These are phyloP conservation scores for Platysteira castanea DNA, from an alignment of 2,113 vertebrate genomes.

Conservation along the genomic window DNA sequence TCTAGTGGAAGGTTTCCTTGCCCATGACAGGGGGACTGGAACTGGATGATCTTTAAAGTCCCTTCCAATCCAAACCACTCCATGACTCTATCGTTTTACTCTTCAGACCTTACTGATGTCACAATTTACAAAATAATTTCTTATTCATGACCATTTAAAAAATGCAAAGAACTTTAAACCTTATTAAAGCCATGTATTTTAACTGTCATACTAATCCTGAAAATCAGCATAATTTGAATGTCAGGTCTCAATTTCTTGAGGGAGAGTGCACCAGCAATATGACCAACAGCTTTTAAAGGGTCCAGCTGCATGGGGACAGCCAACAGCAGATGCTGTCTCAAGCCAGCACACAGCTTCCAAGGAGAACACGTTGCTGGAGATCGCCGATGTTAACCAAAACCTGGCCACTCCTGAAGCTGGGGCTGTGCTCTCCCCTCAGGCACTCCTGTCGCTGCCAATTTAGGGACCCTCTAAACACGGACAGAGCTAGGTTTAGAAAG, in stretches of 20 bases:
- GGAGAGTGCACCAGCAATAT: fast-evolving
- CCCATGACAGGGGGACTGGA: background rate
- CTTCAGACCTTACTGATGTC: background rate
- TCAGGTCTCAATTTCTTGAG: background rate
- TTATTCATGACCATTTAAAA: background rate
- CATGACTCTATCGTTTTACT: background rate
- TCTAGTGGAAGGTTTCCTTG: background rate
- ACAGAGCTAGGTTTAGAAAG: background rate
- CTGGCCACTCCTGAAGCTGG: fast-evolving
- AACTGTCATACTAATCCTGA: background rate
- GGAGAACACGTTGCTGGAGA: background rate
- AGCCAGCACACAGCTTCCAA: background rate
- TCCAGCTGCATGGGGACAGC: fast-evolving
- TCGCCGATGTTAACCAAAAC: fast-evolving
- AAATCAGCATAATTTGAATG: background rate
- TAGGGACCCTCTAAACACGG: background rate
- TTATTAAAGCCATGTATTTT: background rate
- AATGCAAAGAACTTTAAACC: background rate
- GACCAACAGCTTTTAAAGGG: background rate
- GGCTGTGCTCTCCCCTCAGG: background rate
- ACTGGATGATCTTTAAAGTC: background rate
- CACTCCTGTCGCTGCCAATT: fast-evolving
- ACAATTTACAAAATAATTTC: background rate
- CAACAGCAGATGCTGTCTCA: fast-evolving
- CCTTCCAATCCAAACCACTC: background rate